Conservation (phyloP, 2,888 invertebrate species). For the Eretmocerus hayati region DNA sequence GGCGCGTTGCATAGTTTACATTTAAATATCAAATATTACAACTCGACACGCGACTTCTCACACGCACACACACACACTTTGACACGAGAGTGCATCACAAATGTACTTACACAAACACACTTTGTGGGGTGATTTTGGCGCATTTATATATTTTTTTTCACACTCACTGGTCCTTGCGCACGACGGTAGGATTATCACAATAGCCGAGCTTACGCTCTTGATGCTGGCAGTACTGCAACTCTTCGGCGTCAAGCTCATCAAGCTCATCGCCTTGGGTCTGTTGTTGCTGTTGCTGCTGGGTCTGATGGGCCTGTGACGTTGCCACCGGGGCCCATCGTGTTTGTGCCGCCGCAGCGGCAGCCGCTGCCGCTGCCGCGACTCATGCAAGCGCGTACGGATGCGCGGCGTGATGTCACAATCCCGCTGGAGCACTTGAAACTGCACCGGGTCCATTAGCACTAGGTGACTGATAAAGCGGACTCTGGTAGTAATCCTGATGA, state of each 20-base stretch:
- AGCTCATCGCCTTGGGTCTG: constrained; percentile 27
- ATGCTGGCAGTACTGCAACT: constrained; percentile 1
- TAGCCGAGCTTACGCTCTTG: constrained; percentile 13
- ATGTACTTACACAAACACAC: too few species aligned
- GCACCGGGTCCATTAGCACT: constrained; percentile 31
- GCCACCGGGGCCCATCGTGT: not conserved
- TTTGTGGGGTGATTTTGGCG: not conserved
- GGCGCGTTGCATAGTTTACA: too few species aligned
- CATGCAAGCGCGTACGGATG: constrained; percentile 73
- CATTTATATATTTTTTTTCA: not conserved
- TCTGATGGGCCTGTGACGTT: not conserved
- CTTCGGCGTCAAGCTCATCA: constrained; percentile 24
- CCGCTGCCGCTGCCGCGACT: constrained; percentile 46
- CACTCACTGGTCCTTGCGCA: constrained; percentile 5
- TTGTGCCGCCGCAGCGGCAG: constrained; percentile 14
- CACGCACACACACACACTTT: too few species aligned
- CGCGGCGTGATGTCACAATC: constrained; percentile 72
- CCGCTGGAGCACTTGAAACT: constrained; percentile 48
- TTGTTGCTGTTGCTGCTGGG: not conserved
- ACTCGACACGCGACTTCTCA: too few species aligned
- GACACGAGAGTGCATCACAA: too few species aligned
- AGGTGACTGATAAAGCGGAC: constrained; percentile 67
- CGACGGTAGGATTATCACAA: constrained; percentile 16
- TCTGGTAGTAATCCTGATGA: constrained; percentile 65
- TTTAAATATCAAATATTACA: too few species aligned